Evolutionary conservation across 2,888 invertebrate species (phyloP), one percentile per base, ranked within the genome.

Genomic region (Drosophila anceps): DNA sequence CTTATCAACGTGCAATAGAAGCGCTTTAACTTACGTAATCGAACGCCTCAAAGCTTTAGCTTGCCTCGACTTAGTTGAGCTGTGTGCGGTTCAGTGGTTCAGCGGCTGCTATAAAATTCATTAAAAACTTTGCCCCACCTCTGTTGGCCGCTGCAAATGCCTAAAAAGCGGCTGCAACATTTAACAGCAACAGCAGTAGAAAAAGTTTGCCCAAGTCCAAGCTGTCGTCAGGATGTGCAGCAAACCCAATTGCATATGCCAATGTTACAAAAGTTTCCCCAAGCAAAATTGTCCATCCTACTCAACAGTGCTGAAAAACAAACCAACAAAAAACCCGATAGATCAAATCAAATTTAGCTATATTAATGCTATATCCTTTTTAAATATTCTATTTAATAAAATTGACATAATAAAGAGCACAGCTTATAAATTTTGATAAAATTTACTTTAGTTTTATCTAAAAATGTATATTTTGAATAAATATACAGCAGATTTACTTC

Each of bases 161-260:
- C 70, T 65, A 70, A 75, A 74, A 69, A 75, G 71, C 74, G 81
- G 58, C 76, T 73, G 73, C 73, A 83, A 86, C 84, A 83, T 84
- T 84, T 84, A 84, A 90, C 89, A 77, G 88, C 67, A 81, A 67
- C 20, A 69, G 76, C 55, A 70, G 61, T 39, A 39, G 35, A 59
- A 88, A 88, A 90, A 88, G 74, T 90, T 88, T 72, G 44, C 57
- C 81, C 87, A 84, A 84, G 84, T 84, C 84, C 84, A 90, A 90
- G 90, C 84, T 84, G 84, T 88, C 87, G 89, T 69, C 84, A 84
- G 84, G 90, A 84, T 84, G 90, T 83, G 89, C 84, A 77, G 90
- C 87, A 90, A 84, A 90, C 84, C 89, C 89, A 84, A 84, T 90
- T 84, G 90, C 84, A 84, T 84, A 84, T 84, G 84, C 90, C 84